Conservation (phyloP, 2,113 vertebrate species). For the Stictonetta naevosa region DNA sequence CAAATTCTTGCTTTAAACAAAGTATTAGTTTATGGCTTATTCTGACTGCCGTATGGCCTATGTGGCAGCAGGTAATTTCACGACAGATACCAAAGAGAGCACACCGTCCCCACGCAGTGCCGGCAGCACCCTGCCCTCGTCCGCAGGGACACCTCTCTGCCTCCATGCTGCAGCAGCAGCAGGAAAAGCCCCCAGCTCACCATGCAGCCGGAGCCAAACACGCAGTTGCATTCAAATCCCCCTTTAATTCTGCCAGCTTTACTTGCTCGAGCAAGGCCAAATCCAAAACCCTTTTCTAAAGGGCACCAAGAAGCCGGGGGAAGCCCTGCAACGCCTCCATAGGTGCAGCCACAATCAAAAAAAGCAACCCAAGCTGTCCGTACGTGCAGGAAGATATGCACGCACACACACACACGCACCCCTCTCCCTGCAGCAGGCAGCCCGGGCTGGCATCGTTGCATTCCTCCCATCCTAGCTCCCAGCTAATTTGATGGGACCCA, state of each 20-base stretch:
- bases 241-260: background rate
- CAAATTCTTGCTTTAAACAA: conserved; percentile 28
- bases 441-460: background rate
- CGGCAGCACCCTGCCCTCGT: rapidly evolving
- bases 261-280: background rate
- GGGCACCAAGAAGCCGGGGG: background rate
- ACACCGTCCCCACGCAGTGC: background rate
- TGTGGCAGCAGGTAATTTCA: background rate
- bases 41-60: rapidly evolving
- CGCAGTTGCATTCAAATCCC: background rate
- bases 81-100: background rate
- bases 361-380: background rate
- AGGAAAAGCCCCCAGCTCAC: background rate
- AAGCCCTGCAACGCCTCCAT: background rate
- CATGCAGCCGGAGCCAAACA: background rate
- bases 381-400: background rate
- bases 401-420: background rate
- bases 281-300: background rate
- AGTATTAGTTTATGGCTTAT: background rate
- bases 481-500: background rate
- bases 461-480: background rate
- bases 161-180: background rate
- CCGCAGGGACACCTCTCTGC: background rate
- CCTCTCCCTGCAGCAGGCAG: background rate
- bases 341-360: background rate